These are phyloP conservation scores for Erynnis tages DNA, from an alignment of 2,888 invertebrate genomes.

Conservation along the genomic window DNA sequence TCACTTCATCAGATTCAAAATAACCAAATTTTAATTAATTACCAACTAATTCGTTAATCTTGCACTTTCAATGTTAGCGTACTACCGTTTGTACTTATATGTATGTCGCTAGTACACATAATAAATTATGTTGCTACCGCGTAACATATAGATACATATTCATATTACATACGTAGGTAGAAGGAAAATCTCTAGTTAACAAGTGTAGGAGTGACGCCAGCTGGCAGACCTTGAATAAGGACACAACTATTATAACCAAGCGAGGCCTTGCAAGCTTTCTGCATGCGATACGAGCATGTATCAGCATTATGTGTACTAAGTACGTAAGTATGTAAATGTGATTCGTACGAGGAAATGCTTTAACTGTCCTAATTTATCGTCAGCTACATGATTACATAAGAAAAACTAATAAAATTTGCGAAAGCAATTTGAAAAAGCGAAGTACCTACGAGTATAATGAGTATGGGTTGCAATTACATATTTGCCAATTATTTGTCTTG, in stretches of 20 bases:
- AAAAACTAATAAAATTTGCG: slow-evolving; percentile 2
- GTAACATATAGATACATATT: slow-evolving; percentile 15
- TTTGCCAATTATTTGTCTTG: slow-evolving; percentile 2
- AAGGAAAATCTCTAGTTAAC: slow-evolving; percentile 65
- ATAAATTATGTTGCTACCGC: slow-evolving; percentile 16
- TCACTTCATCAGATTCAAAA: neutral
- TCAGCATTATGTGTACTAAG: slow-evolving; percentile 23
- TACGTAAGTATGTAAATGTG: slow-evolving; percentile 16
- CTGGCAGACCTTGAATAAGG: slow-evolving; percentile 70
- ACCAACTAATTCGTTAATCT: no score
- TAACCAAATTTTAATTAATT: no score
- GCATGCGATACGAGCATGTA: slow-evolving; percentile 49
- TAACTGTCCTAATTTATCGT: slow-evolving; percentile 5
- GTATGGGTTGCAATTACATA: neutral
- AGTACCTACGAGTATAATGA: slow-evolving; percentile 8
- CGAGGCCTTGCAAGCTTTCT: slow-evolving; percentile 67
- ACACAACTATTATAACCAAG: slow-evolving; percentile 71
- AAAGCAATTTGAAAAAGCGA: neutral
- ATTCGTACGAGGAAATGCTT: slow-evolving; percentile 11
- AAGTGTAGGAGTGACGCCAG: slow-evolving; percentile 70
- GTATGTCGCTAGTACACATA: neutral
- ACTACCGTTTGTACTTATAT: no score
- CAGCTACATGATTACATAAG: slow-evolving; percentile 10
- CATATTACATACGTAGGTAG: slow-evolving; percentile 32
- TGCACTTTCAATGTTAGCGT: no score